Evolutionary conservation across 2,888 invertebrate species (phyloP).

Genomic region (Amiota mariae): DNA sequence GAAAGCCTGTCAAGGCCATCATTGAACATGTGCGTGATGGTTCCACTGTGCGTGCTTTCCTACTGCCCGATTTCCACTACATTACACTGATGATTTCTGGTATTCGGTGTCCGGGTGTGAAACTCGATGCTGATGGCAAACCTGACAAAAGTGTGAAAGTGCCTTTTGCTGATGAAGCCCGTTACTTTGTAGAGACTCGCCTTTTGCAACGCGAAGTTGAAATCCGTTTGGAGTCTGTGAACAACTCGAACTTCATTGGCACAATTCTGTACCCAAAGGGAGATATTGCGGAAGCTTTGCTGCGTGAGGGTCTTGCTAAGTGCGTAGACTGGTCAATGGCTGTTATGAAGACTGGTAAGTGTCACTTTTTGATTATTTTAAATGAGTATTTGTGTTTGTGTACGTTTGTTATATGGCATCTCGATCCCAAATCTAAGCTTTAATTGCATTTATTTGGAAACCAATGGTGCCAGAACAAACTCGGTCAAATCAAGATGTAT

Average conservation of each 20-base stretch:
- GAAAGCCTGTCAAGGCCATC: conserved; percentile 91
- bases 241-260: conserved; percentile 94
- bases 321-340: conserved; percentile 96
- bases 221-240: conserved; percentile 91
- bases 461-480: conserved; percentile 37
- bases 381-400: background rate
- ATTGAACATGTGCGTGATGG: conserved; percentile 99
- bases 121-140: conserved; percentile 82
- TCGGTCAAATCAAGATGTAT: conserved; percentile 40
- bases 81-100: conserved; percentile 97
- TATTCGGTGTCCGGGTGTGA: conserved; percentile 88
- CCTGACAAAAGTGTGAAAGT: conserved; percentile 80
- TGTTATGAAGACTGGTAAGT: conserved; percentile 80
- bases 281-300: conserved; percentile 94
- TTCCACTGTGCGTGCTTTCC: conserved; percentile 92
- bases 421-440: conserved; percentile 32
- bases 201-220: conserved; percentile 93
- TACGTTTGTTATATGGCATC: conserved; percentile 4
- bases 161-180: conserved; percentile 90
- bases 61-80: conserved; percentile 92
- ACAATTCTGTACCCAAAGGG: conserved; percentile 92
- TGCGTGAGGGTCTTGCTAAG: conserved; percentile 92
- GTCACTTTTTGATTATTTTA: background rate
- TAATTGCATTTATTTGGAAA: conserved; percentile 37
- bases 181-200: conserved; percentile 92